Conservation (phyloP, 2,113 vertebrate species). For the Calyptommatus sinebrachiatus region DNA sequence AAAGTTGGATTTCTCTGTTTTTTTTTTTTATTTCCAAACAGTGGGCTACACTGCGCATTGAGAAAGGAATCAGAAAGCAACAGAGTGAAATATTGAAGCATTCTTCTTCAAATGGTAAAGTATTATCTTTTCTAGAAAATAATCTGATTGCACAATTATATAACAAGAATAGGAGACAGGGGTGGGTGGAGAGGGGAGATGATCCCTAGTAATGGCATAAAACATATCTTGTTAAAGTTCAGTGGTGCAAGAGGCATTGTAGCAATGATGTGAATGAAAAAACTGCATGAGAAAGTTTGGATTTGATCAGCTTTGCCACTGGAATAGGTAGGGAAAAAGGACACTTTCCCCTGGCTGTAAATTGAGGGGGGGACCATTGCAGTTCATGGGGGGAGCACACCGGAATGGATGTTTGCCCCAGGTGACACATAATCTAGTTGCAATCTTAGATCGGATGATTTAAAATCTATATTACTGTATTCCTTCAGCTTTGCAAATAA, state of each 20-base stretch:
- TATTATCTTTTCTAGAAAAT: neutral
- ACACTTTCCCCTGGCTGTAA: too few relatives aligned
- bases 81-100: conserved; percentile 59
- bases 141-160: neutral
- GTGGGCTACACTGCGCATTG: conserved; percentile 93
- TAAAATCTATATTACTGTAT: neutral
- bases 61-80: conserved; percentile 76
- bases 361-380: too few relatives aligned
- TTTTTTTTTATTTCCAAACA: conserved; percentile 63
- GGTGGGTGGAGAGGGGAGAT: neutral
- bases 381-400: too few relatives aligned
- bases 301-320: too few relatives aligned
- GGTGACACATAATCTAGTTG: too few relatives aligned
- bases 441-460: neutral
- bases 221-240: neutral
- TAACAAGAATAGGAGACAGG: neutral
- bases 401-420: too few relatives aligned
- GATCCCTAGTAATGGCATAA: neutral
- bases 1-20: neutral
- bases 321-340: too few relatives aligned
- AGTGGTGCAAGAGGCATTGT: neutral
- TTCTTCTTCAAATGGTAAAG: conserved; percentile 80
- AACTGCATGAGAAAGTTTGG: neutral
- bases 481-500: neutral
- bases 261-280: neutral